Percentiles rank a stretch among this genome's conserved stretches.
Evolutionary conservation across 2,888 invertebrate species (phyloP).

Genomic region (Crossocerus cetratus): DNA sequence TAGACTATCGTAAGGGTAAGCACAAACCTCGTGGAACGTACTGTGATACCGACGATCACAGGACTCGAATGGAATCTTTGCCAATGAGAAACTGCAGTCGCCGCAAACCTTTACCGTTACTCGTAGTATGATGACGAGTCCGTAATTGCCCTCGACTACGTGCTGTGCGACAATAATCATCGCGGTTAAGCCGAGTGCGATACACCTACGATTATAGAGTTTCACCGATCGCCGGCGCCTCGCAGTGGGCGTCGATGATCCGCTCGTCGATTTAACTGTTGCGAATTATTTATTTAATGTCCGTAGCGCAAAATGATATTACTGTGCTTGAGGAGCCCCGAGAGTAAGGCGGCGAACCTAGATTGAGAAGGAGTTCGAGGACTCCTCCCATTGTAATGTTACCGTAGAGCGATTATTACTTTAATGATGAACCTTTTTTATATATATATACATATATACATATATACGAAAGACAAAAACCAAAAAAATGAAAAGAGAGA

Average conservation of each 20-base stretch:
- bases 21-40: too few relatives aligned
- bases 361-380: not conserved
- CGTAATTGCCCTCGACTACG: too few relatives aligned
- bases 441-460: conserved; percentile 6
- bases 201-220: too few relatives aligned
- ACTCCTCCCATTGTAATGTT: conserved; percentile 26
- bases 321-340: not conserved
- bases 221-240: conserved; percentile 7
- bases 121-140: too few relatives aligned
- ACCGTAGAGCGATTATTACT: conserved; percentile 22
- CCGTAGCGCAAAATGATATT: not conserved
- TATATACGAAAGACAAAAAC: conserved; percentile 1
- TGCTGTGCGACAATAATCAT: too few relatives aligned
- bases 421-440: conserved; percentile 43
- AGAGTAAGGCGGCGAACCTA: conserved; percentile 10
- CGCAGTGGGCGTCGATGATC: not conserved
- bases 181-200: too few relatives aligned
- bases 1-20: too few relatives aligned
- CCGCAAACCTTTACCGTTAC: too few relatives aligned
- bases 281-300: not conserved
- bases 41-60: too few relatives aligned
- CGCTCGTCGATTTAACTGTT: conserved; percentile 7
- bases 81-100: too few relatives aligned
- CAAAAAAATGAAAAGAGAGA: conserved; percentile 1
- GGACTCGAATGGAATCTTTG: too few relatives aligned